phyloP scores from a whole-genome alignment of 2,888 invertebrate genomes.

The Phyllotreta cruciferae region DNA sequence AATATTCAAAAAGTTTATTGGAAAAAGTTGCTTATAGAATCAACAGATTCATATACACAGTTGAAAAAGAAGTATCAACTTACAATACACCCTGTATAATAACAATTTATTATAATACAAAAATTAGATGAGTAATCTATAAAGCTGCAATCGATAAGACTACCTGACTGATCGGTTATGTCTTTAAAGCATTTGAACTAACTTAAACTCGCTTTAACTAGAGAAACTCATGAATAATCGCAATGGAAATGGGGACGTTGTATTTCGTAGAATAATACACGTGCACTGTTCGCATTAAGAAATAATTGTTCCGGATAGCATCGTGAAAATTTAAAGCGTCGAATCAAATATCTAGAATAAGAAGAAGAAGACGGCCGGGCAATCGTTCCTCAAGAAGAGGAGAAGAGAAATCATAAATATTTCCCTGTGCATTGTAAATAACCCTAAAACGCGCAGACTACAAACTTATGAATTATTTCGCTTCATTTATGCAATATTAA shows the following conservation, averaged over 20 bases:
- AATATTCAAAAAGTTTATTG: no score
- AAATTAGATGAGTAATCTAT: neutral
- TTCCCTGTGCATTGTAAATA: constrained; percentile 66
- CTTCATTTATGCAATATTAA: constrained; percentile 63
- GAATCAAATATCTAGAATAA: constrained; percentile 58
- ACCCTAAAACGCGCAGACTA: constrained; percentile 62
- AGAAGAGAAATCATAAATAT: constrained; percentile 63
- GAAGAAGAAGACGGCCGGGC: constrained; percentile 52
- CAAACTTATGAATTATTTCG: constrained; percentile 63
- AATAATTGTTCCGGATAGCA: constrained; percentile 48
- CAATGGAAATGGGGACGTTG: no score
- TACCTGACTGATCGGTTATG: neutral
- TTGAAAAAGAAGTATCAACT: no score
- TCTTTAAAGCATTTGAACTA: no score
- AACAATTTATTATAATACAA: neutral
- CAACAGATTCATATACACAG: no score
- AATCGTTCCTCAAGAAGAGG: constrained; percentile 56
- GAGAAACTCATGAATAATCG: no score
- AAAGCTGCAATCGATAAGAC: neutral
- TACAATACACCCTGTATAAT: no score
- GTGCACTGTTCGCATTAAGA: constrained; percentile 49
- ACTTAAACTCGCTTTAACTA: no score
- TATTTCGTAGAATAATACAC: constrained; percentile 9
- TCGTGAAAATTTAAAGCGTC: constrained; percentile 55
- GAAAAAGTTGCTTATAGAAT: no score